Evolutionary conservation across 2,113 vertebrate species (phyloP).

Genomic region (Sebastes fasciatus): DNA sequence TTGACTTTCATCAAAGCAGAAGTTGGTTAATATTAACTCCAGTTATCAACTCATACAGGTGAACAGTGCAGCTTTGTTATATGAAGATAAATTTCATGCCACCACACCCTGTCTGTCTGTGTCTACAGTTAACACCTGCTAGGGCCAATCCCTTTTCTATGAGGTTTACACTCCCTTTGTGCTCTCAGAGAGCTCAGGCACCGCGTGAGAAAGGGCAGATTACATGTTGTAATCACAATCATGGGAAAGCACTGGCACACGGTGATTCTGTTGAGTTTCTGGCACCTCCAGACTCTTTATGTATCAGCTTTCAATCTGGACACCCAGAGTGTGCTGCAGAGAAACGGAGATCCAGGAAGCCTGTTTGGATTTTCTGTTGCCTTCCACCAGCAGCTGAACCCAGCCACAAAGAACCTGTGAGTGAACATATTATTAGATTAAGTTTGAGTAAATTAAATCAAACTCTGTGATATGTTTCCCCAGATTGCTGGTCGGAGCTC

Average conservation of each 20-base stretch:
- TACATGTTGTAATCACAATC: background rate
- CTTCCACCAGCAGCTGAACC: conserved; percentile 90
- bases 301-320: conserved; percentile 89
- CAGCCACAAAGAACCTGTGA: conserved; percentile 88
- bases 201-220: background rate
- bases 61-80: conserved; percentile 21
- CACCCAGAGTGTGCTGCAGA: conserved; percentile 83
- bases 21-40: conserved; percentile 67
- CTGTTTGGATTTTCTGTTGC: conserved; percentile 93
- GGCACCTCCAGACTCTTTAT: conserved; percentile 5
- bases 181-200: background rate
- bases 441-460: background rate
- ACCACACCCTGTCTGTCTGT: conserved; percentile 56
- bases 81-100: conserved; percentile 29
- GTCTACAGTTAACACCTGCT: conserved; percentile 14
- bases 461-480: background rate
- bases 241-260: conserved; percentile 40
- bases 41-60: conserved; percentile 46
- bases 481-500: conserved; percentile 94
- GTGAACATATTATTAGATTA: conserved; percentile 60
- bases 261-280: conserved; percentile 54
- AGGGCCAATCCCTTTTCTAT: conserved; percentile 24
- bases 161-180: background rate
- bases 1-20: conserved; percentile 2
- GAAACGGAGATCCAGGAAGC: conserved; percentile 84